Evolutionary conservation across 2,113 vertebrate species (phyloP).

Genomic region (Macquaria ambigua): DNA sequence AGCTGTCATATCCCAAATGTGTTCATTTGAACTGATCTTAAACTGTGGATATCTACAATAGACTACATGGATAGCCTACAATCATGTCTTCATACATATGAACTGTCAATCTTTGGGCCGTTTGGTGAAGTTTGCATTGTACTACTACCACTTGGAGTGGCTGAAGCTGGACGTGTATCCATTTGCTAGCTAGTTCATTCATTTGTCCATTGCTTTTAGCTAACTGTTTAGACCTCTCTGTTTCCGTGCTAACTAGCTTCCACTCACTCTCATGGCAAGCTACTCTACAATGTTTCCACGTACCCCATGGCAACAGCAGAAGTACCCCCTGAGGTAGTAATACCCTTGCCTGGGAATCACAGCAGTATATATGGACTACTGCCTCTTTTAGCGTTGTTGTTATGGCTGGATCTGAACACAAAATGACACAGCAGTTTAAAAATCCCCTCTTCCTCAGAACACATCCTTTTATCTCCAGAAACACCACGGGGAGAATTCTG

Average conservation of each 20-base stretch:
- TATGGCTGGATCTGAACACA: conserved; percentile 12
- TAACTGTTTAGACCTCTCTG: neutral
- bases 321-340: neutral
- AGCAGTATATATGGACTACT: neutral
- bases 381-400: neutral
- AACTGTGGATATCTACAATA: neutral
- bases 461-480: conserved; percentile 45
- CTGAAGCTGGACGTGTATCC: neutral
- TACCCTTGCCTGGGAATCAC: neutral
- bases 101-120: neutral
- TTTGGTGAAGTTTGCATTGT: neutral
- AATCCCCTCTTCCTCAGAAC: conserved; percentile 26
- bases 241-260: neutral
- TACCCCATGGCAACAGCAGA: neutral
- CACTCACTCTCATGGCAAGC: neutral
- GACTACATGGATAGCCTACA: neutral
- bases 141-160: neutral
- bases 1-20: neutral
- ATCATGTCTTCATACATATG: neutral
- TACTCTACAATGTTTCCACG: neutral
- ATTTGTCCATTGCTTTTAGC: no score
- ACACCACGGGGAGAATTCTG: conserved; percentile 16
- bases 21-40: neutral
- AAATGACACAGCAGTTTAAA: conserved; percentile 59
- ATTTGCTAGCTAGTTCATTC: neutral